These are phyloP conservation scores for Caenorhabditis japonica DNA, from an alignment of 2,888 invertebrate species.

Conservation along the genomic window DNA sequence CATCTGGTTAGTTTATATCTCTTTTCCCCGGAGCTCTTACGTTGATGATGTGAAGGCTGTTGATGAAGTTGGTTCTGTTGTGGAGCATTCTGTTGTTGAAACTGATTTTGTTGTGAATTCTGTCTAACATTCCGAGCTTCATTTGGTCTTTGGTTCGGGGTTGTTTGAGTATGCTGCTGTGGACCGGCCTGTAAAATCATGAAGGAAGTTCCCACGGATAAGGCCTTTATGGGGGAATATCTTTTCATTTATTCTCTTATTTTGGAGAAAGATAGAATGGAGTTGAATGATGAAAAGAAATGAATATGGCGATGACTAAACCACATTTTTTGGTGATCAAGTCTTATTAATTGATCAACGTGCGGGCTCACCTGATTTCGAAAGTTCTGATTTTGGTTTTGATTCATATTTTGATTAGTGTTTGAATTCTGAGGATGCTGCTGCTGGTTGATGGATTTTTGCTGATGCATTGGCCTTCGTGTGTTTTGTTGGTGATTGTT, in stretches of 20 bases:
- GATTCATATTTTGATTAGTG: conserved; percentile 17
- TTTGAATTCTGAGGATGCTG: conserved; percentile 13
- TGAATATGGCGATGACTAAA: too few relatives aligned
- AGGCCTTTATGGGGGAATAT: too few relatives aligned
- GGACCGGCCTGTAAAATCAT: conserved; percentile 22
- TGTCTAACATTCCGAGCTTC: conserved; percentile 34
- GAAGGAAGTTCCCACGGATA: too few relatives aligned
- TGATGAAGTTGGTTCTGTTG: conserved; percentile 35
- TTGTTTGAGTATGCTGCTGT: conserved; percentile 17
- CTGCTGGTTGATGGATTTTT: conserved; percentile 29
- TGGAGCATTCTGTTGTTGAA: conserved; percentile 32
- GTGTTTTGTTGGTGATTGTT: conserved; percentile 45
- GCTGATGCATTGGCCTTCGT: conserved; percentile 31
- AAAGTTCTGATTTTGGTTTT: conserved; percentile 33
- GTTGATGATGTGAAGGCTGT: conserved; percentile 43
- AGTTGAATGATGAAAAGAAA: too few relatives aligned
- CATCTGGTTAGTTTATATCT: conserved; percentile 10
- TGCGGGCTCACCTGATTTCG: conserved; percentile 21
- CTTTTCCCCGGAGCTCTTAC: conserved; percentile 28
- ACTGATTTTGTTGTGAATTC: conserved; percentile 35
- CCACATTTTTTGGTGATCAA: too few relatives aligned
- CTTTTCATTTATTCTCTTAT: too few relatives aligned
- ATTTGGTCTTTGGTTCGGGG: conserved; percentile 30
- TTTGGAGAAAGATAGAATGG: too few relatives aligned
- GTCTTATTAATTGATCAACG: too few relatives aligned